Evolutionary conservation across 1,140 invertebrate genomes (phyloP).

Genomic region (Drosophila kohkoa): DNA sequence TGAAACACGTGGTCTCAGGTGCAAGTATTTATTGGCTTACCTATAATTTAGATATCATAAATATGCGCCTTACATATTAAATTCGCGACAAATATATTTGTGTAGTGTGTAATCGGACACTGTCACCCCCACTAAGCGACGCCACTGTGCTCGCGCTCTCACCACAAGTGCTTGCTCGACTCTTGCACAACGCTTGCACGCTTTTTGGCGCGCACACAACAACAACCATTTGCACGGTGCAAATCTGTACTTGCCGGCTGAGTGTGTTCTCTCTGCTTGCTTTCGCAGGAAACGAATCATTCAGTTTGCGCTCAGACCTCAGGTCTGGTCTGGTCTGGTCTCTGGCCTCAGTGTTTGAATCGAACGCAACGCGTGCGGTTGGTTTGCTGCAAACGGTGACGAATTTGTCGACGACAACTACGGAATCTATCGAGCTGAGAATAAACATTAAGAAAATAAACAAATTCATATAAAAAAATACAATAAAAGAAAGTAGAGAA

Average conservation of each 20-base stretch:
- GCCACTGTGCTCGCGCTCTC: conserved; percentile 45
- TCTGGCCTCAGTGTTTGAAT: conserved; percentile 55
- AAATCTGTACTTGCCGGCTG: conserved; percentile 56
- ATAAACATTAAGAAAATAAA: conserved; percentile 39
- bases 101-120: background rate
- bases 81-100: background rate
- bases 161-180: conserved; percentile 42
- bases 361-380: conserved; percentile 68
- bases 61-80: background rate
- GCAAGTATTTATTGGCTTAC: background rate
- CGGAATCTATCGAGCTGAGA: conserved; percentile 23
- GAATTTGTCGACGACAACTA: conserved; percentile 23
- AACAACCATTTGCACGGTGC: conserved; percentile 33
- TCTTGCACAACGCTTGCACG: conserved; percentile 26
- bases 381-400: conserved; percentile 45
- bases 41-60: background rate
- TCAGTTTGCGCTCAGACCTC: conserved; percentile 12
- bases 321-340: conserved; percentile 10
- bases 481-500: background rate
- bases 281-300: conserved; percentile 26
- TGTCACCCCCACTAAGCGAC: conserved; percentile 23
- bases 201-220: conserved; percentile 72
- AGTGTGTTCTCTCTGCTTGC: conserved; percentile 32
- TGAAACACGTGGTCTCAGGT: background rate
- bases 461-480: conserved; percentile 28